Evolutionary conservation across 2,797 vertebrate genomes (phyloP).

Genomic region (Pristis pectinata): DNA sequence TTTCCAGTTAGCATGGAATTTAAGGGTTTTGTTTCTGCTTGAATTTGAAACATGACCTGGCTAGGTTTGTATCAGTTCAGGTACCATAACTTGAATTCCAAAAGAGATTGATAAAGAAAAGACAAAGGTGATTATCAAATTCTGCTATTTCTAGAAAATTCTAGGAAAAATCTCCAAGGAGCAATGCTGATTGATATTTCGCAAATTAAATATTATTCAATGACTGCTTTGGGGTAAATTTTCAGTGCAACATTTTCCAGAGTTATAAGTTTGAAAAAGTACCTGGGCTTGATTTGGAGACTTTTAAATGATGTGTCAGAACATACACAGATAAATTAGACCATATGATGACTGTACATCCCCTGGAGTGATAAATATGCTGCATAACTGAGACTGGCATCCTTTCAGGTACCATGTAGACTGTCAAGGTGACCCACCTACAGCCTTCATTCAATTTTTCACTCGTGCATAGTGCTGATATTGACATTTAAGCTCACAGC

Average conservation of each 20-base stretch:
- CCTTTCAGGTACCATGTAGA: neutral
- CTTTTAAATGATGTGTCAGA: neutral
- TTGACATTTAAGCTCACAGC: neutral
- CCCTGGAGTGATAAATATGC: slow-evolving; percentile 34
- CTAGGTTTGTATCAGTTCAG: neutral
- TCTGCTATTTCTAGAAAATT: neutral
- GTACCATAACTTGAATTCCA: neutral
- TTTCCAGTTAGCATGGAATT: neutral
- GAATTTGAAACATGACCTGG: neutral
- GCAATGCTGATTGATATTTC: neutral
- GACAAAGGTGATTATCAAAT: neutral
- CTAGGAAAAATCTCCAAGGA: neutral
- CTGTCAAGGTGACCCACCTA: slow-evolving; percentile 33
- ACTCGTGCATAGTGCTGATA: neutral
- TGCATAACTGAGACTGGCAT: slow-evolving; percentile 31
- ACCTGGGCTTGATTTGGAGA: neutral
- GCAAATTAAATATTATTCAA: neutral
- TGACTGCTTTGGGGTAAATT: neutral
- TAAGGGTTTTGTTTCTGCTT: neutral
- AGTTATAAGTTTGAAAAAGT: neutral
- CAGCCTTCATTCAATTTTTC: slow-evolving; percentile 19
- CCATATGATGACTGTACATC: slow-evolving; percentile 29
- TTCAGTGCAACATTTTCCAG: neutral
- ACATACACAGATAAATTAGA: neutral
- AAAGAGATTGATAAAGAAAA: neutral